Conservation (phyloP, 1,140 invertebrate genomes). For the Drosophila gunungcola region DNA sequence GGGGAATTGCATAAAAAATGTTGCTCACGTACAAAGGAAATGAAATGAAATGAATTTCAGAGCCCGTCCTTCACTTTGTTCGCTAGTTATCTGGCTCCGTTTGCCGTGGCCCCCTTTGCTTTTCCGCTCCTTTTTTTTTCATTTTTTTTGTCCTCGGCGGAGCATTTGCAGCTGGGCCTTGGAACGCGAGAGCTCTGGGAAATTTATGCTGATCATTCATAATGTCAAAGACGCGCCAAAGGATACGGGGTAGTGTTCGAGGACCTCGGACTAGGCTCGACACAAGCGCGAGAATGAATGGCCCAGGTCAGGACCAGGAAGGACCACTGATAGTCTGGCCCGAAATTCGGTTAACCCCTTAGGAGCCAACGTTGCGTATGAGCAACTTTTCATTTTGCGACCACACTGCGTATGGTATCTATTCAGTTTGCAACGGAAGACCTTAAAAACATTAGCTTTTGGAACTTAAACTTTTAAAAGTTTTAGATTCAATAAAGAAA, state of each 20-base stretch:
- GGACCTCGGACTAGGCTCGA: slow-evolving; percentile 40
- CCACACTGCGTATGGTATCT: slow-evolving; percentile 6
- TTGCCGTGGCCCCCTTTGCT: slow-evolving; percentile 7
- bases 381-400: neutral
- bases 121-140: slow-evolving; percentile 6
- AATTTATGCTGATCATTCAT: slow-evolving; percentile 83
- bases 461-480: too few species aligned
- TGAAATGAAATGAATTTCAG: slow-evolving; percentile 82
- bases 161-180: slow-evolving; percentile 54
- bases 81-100: slow-evolving; percentile 47
- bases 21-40: slow-evolving; percentile 80
- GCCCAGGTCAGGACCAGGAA: slow-evolving; percentile 47
- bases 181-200: slow-evolving; percentile 59
- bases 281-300: slow-evolving; percentile 68
- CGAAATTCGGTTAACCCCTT: slow-evolving; percentile 25
- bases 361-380: slow-evolving; percentile 27
- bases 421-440: neutral
- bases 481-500: too few species aligned
- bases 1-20: slow-evolving; percentile 71
- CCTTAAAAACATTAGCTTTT: too few species aligned
- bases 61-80: slow-evolving; percentile 70
- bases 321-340: slow-evolving; percentile 39
- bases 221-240: slow-evolving; percentile 73
- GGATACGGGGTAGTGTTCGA: slow-evolving; percentile 7
- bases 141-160: slow-evolving; percentile 8